Percentiles rank a stretch among this genome's conserved stretches.
Conservation (phyloP, 1,140 invertebrate genomes). For the Epicauta chinensis region DNA sequence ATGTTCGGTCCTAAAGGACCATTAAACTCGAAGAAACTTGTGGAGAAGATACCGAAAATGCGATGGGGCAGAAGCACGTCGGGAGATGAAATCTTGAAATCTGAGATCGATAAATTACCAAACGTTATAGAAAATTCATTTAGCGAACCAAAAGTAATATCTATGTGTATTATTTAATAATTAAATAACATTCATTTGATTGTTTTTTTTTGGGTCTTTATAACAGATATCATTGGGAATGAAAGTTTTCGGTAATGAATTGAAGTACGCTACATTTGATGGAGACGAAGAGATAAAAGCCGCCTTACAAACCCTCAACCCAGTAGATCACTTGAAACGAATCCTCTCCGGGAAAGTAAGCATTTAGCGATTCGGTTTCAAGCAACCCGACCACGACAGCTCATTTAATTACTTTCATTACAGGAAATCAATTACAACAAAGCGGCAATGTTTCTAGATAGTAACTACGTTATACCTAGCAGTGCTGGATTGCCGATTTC, state of each 20-base stretch:
- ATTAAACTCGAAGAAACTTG: slow-evolving; percentile 56
- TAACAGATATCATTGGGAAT: slow-evolving; percentile 48
- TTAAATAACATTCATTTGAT: neutral
- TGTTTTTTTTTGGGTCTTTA: neutral
- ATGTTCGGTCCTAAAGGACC: slow-evolving; percentile 71
- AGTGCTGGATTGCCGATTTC: slow-evolving; percentile 76
- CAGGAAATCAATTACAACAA: slow-evolving; percentile 73
- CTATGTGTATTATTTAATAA: slow-evolving; percentile 11
- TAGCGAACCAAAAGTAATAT: slow-evolving; percentile 47
- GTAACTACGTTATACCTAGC: slow-evolving; percentile 78
- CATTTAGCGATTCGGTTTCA: slow-evolving; percentile 18
- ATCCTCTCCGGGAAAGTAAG: slow-evolving; percentile 65
- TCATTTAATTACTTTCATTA: slow-evolving; percentile 31
- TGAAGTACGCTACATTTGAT: slow-evolving; percentile 61
- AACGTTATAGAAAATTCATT: slow-evolving; percentile 58
- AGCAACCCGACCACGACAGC: slow-evolving; percentile 10
- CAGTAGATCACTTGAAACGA: slow-evolving; percentile 59
- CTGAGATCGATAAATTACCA: slow-evolving; percentile 51
- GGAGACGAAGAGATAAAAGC: slow-evolving; percentile 60
- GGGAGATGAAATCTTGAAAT: slow-evolving; percentile 44
- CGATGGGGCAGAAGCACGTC: slow-evolving; percentile 28
- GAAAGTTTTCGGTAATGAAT: slow-evolving; percentile 72
- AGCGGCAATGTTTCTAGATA: slow-evolving; percentile 76
- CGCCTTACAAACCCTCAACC: slow-evolving; percentile 56
- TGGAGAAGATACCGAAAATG: slow-evolving; percentile 45